phyloP scores from a whole-genome alignment of 2,797 vertebrate species.

The Hippopotamyrus pictus region DNA sequence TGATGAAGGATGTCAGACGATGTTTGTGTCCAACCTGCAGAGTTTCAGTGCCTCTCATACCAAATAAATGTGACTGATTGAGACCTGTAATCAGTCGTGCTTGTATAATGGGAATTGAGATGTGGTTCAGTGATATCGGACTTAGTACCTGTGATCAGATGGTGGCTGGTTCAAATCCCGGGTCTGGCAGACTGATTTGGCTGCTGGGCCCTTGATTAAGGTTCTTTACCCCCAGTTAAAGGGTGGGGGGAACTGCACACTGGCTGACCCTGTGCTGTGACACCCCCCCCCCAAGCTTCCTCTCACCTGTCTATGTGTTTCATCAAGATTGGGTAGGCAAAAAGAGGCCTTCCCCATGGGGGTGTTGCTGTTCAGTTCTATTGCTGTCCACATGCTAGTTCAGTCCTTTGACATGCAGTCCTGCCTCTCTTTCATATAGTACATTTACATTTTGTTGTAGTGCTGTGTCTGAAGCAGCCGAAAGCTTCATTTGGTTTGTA shows the following conservation, averaged over 20 bases:
- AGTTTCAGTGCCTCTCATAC: neutral
- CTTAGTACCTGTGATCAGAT: neutral
- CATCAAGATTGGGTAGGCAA: neutral
- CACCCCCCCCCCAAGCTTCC: neutral
- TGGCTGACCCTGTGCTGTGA: neutral
- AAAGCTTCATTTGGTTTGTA: neutral
- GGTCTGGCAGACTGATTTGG: neutral
- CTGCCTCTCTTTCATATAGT: neutral
- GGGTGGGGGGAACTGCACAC: neutral
- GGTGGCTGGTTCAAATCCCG: neutral
- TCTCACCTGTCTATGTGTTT: neutral
- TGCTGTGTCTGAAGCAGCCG: neutral
- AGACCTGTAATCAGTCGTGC: neutral
- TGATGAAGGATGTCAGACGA: neutral
- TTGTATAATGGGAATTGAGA: neutral
- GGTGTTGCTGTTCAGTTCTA: neutral
- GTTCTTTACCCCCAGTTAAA: neutral
- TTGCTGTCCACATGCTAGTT: neutral
- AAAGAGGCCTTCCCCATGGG: neutral
- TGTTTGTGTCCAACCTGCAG: neutral
- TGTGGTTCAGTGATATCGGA: neutral
- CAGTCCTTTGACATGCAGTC: neutral
- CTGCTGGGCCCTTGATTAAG: neutral
- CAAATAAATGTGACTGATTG: neutral
- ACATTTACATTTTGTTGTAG: neutral